Evolutionary conservation across 2,888 invertebrate species (phyloP).

Genomic region (Diarsia mendica): DNA sequence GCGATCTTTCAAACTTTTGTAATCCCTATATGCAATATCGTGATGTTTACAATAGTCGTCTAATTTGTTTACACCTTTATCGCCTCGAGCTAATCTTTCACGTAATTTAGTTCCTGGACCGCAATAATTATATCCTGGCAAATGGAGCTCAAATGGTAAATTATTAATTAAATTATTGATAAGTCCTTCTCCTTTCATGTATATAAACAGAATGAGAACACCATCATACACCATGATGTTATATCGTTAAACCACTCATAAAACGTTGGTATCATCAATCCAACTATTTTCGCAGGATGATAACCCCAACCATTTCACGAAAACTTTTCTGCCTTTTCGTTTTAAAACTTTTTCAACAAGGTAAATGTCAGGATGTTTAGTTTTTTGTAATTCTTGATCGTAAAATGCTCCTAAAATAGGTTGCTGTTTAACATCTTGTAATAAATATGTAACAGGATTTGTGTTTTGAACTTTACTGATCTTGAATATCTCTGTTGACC

Average conservation of each 20-base stretch:
- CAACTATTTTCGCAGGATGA: neutral
- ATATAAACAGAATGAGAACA: neutral
- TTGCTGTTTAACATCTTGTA: constrained; percentile 39
- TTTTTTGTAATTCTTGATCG: neutral
- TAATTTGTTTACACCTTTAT: no score
- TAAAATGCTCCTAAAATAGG: constrained; percentile 11
- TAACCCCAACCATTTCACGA: neutral
- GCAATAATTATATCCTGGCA: neutral
- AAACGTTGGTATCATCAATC: neutral
- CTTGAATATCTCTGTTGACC: constrained; percentile 59
- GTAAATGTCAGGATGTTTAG: neutral
- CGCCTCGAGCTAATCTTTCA: neutral
- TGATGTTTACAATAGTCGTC: neutral
- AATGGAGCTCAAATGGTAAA: constrained; percentile 1
- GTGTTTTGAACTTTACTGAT: constrained; percentile 50
- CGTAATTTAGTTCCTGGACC: neutral
- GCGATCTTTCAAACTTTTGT: neutral
- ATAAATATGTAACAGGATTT: constrained; percentile 45
- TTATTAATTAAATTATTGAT: neutral
- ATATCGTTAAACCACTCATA: neutral
- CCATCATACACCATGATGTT: neutral
- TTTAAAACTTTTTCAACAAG: neutral
- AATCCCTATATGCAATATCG: neutral
- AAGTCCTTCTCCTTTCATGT: neutral
- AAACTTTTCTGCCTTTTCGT: neutral